These are phyloP conservation scores for Aegotheles bennettii DNA, from an alignment of 2,113 vertebrate genomes.

Conservation along the genomic window DNA sequence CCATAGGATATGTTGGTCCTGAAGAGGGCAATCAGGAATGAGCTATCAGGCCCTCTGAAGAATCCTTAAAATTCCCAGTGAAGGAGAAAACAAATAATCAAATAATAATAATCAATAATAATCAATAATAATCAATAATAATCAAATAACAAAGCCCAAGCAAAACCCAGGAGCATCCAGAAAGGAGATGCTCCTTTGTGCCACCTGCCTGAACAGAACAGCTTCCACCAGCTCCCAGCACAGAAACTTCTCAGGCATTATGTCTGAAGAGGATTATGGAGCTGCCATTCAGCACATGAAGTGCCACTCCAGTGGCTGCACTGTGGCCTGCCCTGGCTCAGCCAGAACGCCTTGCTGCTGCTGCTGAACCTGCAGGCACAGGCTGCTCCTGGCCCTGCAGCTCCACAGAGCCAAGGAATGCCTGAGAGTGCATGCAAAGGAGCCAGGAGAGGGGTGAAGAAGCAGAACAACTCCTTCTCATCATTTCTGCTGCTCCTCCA, in stretches of 20 bases:
- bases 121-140: too few species aligned
- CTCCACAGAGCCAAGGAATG: not conserved
- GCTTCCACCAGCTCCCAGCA: not conserved
- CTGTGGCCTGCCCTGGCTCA: not conserved
- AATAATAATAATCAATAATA: too few species aligned
- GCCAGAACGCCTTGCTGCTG: not conserved
- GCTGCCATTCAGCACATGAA: slow-evolving; percentile 44
- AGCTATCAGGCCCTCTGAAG: not conserved
- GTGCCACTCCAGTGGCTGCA: slow-evolving; percentile 11
- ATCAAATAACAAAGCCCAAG: not conserved
- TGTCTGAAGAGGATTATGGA: slow-evolving; percentile 35
- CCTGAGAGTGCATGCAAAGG: not conserved
- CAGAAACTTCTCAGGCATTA: not conserved
- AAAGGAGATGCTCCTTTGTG: not conserved
- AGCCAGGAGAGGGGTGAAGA: not conserved
- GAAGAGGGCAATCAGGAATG: not conserved
- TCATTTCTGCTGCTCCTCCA: not conserved
- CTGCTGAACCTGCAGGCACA: not conserved
- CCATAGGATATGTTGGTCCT: not conserved
- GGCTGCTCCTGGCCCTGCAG: not conserved
- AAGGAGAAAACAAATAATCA: not conserved
- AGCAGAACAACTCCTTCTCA: not conserved
- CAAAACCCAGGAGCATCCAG: not conserved
- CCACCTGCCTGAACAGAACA: not conserved
- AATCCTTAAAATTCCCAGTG: not conserved